A percentile compares a stretch with the other conserved stretches of the same genome.
Evolutionary conservation across 2,797 vertebrate genomes (phyloP).

Genomic region (Nyctibius grandis): DNA sequence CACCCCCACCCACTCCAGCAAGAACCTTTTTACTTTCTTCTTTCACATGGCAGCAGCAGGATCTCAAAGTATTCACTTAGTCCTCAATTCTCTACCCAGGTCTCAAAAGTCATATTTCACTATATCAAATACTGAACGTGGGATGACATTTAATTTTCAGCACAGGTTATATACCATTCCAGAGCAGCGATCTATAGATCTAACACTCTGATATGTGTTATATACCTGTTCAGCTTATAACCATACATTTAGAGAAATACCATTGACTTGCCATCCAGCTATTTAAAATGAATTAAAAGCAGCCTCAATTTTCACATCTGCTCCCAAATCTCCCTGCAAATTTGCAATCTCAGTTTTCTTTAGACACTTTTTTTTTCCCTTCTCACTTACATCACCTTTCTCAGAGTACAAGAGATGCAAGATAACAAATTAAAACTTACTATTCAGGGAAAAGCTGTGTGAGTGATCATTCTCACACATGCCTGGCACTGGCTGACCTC

Average conservation of each 20-base stretch:
- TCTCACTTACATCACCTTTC: slow-evolving; percentile 5
- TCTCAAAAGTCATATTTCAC: slow-evolving; percentile 61
- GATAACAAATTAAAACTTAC: slow-evolving; percentile 12
- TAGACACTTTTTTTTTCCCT: background rate
- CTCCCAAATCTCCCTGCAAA: slow-evolving; percentile 41
- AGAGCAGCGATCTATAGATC: background rate
- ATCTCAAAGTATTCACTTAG: slow-evolving; percentile 26
- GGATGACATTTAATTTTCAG: slow-evolving; percentile 68
- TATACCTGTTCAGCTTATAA: background rate
- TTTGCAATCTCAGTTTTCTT: slow-evolving; percentile 29
- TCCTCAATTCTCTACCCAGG: background rate
- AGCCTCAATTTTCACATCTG: slow-evolving; percentile 38
- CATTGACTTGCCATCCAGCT: background rate
- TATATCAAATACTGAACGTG: slow-evolving; percentile 50
- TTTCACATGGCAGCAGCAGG: background rate
- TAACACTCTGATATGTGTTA: background rate
- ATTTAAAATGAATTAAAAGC: slow-evolving; percentile 55
- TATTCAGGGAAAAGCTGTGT: background rate
- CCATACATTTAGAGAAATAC: background rate
- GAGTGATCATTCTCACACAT: background rate
- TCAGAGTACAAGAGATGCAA: background rate
- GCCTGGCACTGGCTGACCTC: background rate
- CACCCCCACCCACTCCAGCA: background rate
- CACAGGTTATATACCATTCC: slow-evolving; percentile 35
- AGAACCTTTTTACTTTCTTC: background rate